Percentiles rank a stretch among this genome's conserved stretches.
phyloP scores from a whole-genome alignment of 2,113 vertebrate genomes.

The Pseudopipra pipra region DNA sequence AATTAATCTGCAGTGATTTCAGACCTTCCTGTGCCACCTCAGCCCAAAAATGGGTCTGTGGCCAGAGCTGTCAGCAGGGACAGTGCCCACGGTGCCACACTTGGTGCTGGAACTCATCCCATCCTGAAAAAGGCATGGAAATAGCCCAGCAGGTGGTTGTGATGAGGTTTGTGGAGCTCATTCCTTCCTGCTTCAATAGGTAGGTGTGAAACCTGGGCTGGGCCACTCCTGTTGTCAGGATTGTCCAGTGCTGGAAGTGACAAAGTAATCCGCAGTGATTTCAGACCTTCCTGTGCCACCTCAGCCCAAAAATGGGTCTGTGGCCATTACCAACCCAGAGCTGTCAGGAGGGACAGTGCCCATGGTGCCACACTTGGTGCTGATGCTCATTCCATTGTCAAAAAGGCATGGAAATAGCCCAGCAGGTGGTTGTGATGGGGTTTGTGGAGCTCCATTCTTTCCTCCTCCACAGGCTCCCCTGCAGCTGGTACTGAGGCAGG shows the following conservation, averaged over 20 bases:
- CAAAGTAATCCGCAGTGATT: no score
- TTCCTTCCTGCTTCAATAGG: neutral
- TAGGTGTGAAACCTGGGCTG: neutral
- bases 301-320: no score
- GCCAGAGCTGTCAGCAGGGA: neutral
- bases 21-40: neutral
- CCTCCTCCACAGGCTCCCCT: neutral
- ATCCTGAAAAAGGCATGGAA: fast-evolving
- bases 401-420: neutral
- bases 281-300: no score
- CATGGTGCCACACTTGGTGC: neutral
- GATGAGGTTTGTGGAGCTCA: neutral
- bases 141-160: neutral
- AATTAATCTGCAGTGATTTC: neutral
- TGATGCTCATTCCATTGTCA: no score
- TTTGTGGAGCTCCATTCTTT: neutral
- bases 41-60: neutral
- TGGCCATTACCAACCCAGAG: neutral
- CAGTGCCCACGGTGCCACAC: neutral
- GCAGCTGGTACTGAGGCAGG: no score
- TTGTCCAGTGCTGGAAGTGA: no score
- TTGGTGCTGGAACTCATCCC: neutral
- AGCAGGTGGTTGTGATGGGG: neutral
- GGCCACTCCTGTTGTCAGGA: neutral
- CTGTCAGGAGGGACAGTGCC: neutral